Evolutionary conservation across 2,113 vertebrate genomes (phyloP).

Genomic region (Morone saxatilis): DNA sequence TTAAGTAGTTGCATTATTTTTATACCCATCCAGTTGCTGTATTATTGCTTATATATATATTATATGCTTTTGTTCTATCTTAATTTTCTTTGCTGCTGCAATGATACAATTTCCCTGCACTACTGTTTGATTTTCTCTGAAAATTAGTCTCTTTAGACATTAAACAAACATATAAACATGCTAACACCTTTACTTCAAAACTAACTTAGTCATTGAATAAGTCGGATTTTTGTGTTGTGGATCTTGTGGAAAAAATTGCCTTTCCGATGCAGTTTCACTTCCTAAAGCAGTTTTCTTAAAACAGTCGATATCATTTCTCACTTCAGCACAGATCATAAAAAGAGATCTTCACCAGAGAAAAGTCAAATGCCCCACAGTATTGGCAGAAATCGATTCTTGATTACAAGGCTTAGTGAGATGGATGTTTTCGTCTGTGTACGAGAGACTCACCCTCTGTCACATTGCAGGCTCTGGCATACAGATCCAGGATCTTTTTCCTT

Average conservation of each 20-base stretch:
- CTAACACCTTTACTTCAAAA: background rate
- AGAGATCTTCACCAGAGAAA: background rate
- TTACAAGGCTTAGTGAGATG: background rate
- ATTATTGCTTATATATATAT: too few relatives aligned
- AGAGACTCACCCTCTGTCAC: conserved; percentile 91
- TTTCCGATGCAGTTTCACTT: background rate
- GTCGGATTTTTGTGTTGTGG: background rate
- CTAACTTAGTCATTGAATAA: background rate
- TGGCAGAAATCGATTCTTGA: background rate
- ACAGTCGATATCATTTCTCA: background rate
- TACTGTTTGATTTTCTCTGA: background rate
- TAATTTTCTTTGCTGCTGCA: too few relatives aligned
- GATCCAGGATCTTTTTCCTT: conserved; percentile 96
- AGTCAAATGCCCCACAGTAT: background rate
- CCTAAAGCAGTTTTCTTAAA: background rate
- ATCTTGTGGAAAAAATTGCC: background rate
- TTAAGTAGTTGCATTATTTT: too few relatives aligned
- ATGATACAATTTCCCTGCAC: too few relatives aligned
- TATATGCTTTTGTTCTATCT: too few relatives aligned
- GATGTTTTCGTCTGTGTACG: background rate
- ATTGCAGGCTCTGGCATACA: conserved; percentile 92
- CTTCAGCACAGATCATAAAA: background rate
- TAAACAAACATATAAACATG: background rate
- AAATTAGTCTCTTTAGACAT: background rate
- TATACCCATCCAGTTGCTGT: too few relatives aligned